Percentiles rank a stretch among this genome's conserved stretches.
Evolutionary conservation across 2,797 vertebrate species (phyloP).

Genomic region (Arctocebus calabarensis): DNA sequence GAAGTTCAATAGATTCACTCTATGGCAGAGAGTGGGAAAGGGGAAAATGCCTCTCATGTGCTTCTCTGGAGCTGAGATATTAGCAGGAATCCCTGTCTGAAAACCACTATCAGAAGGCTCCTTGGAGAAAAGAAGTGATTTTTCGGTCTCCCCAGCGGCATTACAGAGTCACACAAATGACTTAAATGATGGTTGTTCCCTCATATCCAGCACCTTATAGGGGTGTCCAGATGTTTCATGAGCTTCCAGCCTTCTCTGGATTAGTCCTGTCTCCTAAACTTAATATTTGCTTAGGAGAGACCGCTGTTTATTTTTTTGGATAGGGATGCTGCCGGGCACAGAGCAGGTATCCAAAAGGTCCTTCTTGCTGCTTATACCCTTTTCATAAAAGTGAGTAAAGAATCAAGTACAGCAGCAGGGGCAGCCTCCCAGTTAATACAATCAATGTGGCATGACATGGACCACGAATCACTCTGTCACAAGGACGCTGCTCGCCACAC

Average conservation of each 20-base stretch:
- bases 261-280: not conserved
- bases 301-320: conserved; percentile 9
- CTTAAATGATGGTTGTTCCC: conserved; percentile 3
- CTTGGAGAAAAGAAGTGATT: not conserved
- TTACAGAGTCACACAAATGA: not conserved
- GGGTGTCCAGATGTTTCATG: conserved; percentile 37
- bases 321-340: not conserved
- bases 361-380: not conserved
- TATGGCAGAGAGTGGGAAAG: not conserved
- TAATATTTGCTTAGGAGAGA: conserved; percentile 12
- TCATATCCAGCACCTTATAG: not conserved
- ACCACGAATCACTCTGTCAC: not conserved
- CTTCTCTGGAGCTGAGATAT: not conserved
- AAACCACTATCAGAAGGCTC: not conserved
- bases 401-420: not conserved
- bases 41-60: not conserved
- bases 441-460: not conserved
- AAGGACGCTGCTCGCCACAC: not conserved
- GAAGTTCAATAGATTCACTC: not conserved
- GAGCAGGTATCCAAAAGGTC: not conserved
- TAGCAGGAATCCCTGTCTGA: not conserved
- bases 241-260: not conserved
- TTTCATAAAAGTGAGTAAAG: not conserved
- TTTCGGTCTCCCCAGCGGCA: not conserved
- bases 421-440: not conserved